Conservation (phyloP, 2,797 vertebrate genomes). For the Silurus aristotelis region DNA sequence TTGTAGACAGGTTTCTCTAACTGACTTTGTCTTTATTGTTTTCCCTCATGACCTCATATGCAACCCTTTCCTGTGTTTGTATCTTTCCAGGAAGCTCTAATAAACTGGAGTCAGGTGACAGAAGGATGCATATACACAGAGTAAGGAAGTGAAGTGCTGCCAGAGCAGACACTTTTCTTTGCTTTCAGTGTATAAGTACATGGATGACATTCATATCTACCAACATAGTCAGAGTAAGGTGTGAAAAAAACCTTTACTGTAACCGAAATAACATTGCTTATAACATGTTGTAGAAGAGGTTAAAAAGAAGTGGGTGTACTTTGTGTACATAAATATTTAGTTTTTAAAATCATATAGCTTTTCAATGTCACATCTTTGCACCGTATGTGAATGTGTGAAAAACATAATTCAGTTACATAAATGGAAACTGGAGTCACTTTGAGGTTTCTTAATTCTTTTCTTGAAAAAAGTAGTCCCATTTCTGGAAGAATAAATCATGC, state of each 20-base stretch:
- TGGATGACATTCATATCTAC: not conserved
- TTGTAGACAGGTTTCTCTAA: not conserved
- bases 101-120: slow-evolving; percentile 29
- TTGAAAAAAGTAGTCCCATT: not conserved
- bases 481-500: not conserved
- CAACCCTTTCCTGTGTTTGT: slow-evolving; percentile 40
- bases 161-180: not conserved
- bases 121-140: slow-evolving; percentile 9
- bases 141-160: slow-evolving; percentile 16
- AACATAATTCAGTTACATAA: not conserved
- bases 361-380: not conserved
- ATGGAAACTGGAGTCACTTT: not conserved
- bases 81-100: slow-evolving; percentile 29
- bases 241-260: not conserved
- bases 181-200: not conserved
- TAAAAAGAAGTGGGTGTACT: not conserved
- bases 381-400: not conserved
- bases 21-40: slow-evolving; percentile 11
- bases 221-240: not conserved
- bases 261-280: not conserved
- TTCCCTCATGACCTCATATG: slow-evolving; percentile 8
- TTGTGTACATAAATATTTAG: not conserved
- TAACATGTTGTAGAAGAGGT: too few relatives aligned
- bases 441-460: not conserved
- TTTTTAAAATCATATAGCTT: not conserved